Evolutionary conservation across 2,113 vertebrate genomes (phyloP).

Genomic region (Sphaerodactylus townsendi): DNA sequence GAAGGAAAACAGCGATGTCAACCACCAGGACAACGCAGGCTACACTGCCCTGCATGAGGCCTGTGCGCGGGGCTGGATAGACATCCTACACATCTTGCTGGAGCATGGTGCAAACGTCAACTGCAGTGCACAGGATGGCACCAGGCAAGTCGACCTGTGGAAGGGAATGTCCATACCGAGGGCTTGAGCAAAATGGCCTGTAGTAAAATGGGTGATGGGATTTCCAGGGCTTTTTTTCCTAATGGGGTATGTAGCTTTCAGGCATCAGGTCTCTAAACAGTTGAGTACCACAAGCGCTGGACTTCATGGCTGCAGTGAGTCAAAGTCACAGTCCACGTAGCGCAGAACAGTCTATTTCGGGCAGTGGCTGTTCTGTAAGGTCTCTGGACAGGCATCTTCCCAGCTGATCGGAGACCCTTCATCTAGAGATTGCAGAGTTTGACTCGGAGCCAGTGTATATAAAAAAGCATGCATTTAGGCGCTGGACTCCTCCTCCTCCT

Average conservation of each 20-base stretch:
- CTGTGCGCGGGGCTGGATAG: slow-evolving; percentile 90
- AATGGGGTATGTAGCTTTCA: not conserved
- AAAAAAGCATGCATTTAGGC: not conserved
- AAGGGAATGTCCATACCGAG: rapidly evolving
- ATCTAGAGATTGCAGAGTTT: no score
- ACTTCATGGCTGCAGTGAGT: no score
- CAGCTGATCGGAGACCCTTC: not conserved
- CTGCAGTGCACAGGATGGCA: slow-evolving; percentile 96
- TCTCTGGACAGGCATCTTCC: not conserved
- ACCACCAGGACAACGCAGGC: slow-evolving; percentile 94
- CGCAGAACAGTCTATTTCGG: no score
- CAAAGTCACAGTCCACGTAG: no score
- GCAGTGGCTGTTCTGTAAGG: not conserved
- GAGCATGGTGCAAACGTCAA: slow-evolving; percentile 96
- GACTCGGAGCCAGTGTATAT: not conserved
- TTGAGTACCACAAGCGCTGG: no score
- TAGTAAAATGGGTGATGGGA: rapidly evolving
- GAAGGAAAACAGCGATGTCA: slow-evolving; percentile 93
- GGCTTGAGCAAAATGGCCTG: not conserved
- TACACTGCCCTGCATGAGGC: slow-evolving; percentile 97
- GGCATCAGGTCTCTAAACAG: not conserved
- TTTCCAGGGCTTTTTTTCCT: rapidly evolving
- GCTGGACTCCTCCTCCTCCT: not conserved
- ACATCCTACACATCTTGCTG: slow-evolving; percentile 92
- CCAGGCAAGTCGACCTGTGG: slow-evolving; percentile 78